Base-by-base conservation (phyloP, 2,797 vertebrate genomes). In the Dendrocincla fuliginosa region DNA sequence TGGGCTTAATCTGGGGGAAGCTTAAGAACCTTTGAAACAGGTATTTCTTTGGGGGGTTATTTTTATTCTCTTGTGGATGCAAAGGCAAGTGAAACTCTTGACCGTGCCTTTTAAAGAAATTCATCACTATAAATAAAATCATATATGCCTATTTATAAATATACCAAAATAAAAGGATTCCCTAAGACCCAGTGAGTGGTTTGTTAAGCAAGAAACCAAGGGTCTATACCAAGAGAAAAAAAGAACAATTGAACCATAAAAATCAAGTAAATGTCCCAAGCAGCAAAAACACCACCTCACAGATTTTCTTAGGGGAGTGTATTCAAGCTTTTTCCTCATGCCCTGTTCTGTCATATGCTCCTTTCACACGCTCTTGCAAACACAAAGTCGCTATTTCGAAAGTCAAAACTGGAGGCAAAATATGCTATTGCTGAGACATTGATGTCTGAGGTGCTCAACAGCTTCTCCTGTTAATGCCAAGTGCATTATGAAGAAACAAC, bases 401-500 rank as follows among this genome's bases (percentile, higher is more conserved):
- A 93, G 69, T 22, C 55, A 81, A 68, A 90, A 73, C 32, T 65
- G 35, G 44, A 73, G 35, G n/a, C 0, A 0, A 76, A 89, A 32
- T 35, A 78, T 73, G 61, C 83, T 50, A 35, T 6, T 93, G 73
- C 73, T 47, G 59, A 92, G 67, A 68, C 28, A 70, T 32, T 74
- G 81, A 77, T 56, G 64, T 89, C 65, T 91, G 81, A 95, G 52
- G 65, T 47, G 0, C 80, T 85, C 41, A 15, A 76, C 93, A 95
- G 52, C 86, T 84, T 86, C 68, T 78, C 37, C 76, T 67, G 59
- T 52, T 96, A 91, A 94, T 88, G 94, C 89, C 97, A 93, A 96
- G 73, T 19, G 81, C 68, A 84, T 94, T 92, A 94, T 96, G 87
- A 91, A 89, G 95, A 86, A 93, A 95, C 89, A 94, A 83, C 84